Evolutionary conservation across 2,113 vertebrate species (phyloP).

Genomic region (Gavialis gangeticus): DNA sequence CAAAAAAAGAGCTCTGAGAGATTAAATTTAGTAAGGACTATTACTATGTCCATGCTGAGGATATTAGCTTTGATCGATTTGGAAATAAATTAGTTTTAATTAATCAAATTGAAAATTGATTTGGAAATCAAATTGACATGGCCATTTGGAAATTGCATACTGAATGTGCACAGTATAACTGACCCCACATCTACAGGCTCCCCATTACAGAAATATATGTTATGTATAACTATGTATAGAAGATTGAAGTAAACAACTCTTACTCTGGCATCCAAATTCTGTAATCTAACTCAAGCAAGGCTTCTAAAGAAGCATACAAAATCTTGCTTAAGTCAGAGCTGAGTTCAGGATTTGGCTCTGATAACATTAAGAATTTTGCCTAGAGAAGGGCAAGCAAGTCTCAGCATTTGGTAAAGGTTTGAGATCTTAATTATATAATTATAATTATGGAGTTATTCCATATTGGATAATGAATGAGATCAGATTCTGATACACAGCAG

Average conservation of each 20-base stretch:
- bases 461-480: rapidly evolving
- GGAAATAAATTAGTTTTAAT: background rate
- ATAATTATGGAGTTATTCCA: background rate
- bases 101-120: background rate
- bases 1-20: background rate
- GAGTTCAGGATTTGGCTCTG: background rate
- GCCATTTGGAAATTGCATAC: background rate
- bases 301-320: background rate
- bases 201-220: background rate
- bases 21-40: background rate
- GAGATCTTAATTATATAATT: background rate
- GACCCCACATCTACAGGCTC: background rate
- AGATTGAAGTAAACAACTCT: background rate
- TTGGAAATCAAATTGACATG: background rate
- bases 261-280: background rate
- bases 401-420: background rate
- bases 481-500: background rate
- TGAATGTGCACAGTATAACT: background rate
- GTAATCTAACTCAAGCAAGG: background rate
- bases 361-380: background rate
- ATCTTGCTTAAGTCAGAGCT: background rate
- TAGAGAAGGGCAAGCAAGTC: background rate
- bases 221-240: background rate
- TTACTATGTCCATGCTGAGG: background rate
- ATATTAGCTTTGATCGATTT: background rate